Evolutionary conservation across 2,888 invertebrate genomes (phyloP), one percentile per base, ranked within the genome.

Genomic region (Liodrosophila aerea): DNA sequence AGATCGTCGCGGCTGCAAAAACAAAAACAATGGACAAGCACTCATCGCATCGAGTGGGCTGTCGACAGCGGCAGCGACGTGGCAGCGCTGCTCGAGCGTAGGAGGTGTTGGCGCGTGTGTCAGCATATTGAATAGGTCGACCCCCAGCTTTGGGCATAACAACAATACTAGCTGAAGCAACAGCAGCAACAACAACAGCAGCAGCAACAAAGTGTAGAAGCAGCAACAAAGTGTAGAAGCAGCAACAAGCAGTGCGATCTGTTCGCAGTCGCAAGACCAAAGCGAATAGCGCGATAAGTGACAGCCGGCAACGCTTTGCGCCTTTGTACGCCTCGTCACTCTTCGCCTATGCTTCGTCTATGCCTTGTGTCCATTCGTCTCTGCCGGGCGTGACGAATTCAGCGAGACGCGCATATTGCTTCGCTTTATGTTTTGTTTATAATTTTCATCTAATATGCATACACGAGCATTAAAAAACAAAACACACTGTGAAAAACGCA

Each of bases 71-170:
- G 31, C 60, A 15, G 59, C 56, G 54, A 37, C 46, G 69, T 53
- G 30, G 15, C 53, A 49, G 58, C 57, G 64, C 71, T 66, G 62
- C 67, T 46, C 27, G 9, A 43, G 81, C 85, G 86, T 82, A 86
- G 81, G 81, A 86, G 81, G 81, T 86, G 81, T 86, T 81, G 85
- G 86, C 81, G 81, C 81, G 86, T 86, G 85, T 82, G 82, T 76
- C 85, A 77, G 86, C 85, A 81, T 86, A 84, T 86, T 81, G 85
- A 81, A 81, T 84, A 86, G 81, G 82, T 83, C 84, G 78, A 83
- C 66, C 73, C 78, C 83, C 83, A 85, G 75, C 64, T 85, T 77
- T 71, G 77, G 82, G 83, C 59, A 68, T 82, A 63, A 77, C 75
- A 84, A 60, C 77, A 77, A 52, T 34, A 82, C 56, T 59, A 56